Evolutionary conservation across 2,113 vertebrate genomes (phyloP).

Genomic region (Ondatra zibethicus): DNA sequence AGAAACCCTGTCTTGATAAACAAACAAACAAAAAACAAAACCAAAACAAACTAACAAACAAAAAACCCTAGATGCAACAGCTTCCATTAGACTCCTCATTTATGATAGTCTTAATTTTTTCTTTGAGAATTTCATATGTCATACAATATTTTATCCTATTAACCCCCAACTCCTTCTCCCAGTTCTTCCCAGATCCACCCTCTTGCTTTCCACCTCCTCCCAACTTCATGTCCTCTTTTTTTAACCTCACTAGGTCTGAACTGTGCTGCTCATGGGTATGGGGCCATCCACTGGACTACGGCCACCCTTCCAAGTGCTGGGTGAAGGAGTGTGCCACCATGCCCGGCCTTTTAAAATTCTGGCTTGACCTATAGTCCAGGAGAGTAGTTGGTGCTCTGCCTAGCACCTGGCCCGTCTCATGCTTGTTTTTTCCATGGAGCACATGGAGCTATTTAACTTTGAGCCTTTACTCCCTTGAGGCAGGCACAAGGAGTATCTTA

Average conservation of each 20-base stretch:
- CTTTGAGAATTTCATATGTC: not conserved
- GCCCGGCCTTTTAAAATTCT: not conserved
- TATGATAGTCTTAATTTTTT: not conserved
- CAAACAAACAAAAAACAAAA: too few species aligned
- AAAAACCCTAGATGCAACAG: not conserved
- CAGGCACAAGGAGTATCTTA: not conserved
- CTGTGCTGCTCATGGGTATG: not conserved
- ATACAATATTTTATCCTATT: not conserved
- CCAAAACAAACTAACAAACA: too few species aligned
- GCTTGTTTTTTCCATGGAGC: not conserved
- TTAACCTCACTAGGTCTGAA: not conserved
- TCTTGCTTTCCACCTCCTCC: not conserved
- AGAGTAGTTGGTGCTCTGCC: fast-evolving
- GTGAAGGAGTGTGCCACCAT: not conserved
- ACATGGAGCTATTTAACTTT: not conserved
- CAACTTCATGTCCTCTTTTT: not conserved
- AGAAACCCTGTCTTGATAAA: too few species aligned
- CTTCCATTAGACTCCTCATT: not conserved
- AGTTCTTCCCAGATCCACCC: not conserved
- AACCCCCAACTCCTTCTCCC: not conserved
- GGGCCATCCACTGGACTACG: not conserved
- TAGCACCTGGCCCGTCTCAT: not conserved
- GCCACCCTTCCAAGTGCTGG: not conserved
- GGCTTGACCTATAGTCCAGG: not conserved
- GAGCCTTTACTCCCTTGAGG: not conserved